A percentile compares a stretch with the other conserved stretches of the same genome.
Evolutionary conservation across 2,888 invertebrate genomes (phyloP).

Genomic region (Chymomyza caudatula): DNA sequence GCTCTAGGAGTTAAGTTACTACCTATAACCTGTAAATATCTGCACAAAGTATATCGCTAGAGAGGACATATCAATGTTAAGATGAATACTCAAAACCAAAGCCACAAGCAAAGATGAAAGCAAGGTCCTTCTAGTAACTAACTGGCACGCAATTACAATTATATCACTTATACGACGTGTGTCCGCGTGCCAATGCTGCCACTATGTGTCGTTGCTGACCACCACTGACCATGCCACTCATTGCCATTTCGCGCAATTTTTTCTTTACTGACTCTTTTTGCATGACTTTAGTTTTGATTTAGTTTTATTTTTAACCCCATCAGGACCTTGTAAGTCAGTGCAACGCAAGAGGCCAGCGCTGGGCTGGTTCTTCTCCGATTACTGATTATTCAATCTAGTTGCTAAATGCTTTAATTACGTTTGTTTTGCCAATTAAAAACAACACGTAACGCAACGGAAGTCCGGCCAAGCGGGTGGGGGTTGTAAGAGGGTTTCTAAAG

Average conservation of each 20-base stretch:
- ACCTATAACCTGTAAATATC: too few relatives aligned
- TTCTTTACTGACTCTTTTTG: too few relatives aligned
- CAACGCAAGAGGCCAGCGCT: background rate
- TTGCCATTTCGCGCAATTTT: background rate
- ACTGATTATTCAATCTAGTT: constrained; percentile 60
- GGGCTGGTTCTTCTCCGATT: constrained; percentile 30
- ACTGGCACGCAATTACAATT: background rate
- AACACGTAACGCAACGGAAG: constrained; percentile 32
- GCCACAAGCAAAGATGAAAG: background rate
- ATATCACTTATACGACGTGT: background rate
- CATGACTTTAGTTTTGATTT: background rate
- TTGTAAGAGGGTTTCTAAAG: constrained; percentile 11
- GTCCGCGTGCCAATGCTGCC: background rate
- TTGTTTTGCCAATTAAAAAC: constrained; percentile 62
- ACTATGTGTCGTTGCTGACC: background rate
- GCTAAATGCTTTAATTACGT: constrained; percentile 64
- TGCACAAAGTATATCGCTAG: too few relatives aligned
- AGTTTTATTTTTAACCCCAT: background rate
- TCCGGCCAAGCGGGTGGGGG: background rate
- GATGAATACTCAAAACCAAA: background rate
- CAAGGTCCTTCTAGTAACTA: background rate
- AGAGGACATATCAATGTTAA: too few relatives aligned
- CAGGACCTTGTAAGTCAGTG: background rate
- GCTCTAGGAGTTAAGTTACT: too few relatives aligned
- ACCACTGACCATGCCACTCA: background rate